Percentiles rank a stretch among this genome's conserved stretches.
Conservation (phyloP, 1,140 invertebrate genomes). For the Drosophila aff. region DNA sequence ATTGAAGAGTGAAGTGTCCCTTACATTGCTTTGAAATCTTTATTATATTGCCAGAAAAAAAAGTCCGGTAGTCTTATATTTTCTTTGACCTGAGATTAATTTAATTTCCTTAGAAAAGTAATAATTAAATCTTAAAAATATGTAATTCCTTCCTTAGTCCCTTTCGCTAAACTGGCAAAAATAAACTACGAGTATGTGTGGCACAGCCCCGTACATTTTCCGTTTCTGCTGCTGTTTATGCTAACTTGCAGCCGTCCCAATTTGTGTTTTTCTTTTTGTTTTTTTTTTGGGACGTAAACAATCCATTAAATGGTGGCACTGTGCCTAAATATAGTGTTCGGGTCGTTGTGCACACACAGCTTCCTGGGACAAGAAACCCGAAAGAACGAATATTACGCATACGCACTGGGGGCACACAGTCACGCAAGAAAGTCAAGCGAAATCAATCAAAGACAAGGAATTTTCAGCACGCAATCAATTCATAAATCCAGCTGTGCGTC, state of each 20-base stretch:
- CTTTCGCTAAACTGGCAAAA: background rate
- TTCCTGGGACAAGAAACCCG: conserved; percentile 27
- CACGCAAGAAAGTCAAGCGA: conserved; percentile 46
- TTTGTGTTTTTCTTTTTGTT: background rate
- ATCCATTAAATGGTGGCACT: conserved; percentile 56
- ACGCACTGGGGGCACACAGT: conserved; percentile 34
- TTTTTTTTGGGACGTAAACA: conserved; percentile 22
- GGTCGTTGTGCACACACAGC: conserved; percentile 33
- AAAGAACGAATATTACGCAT: conserved; percentile 45
- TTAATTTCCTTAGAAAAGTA: too few relatives aligned
- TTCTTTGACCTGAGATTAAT: too few relatives aligned
- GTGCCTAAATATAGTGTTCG: conserved; percentile 47
- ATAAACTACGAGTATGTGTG: background rate
- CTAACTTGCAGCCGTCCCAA: conserved; percentile 12
- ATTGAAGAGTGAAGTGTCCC: background rate
- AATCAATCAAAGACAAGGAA: conserved; percentile 74
- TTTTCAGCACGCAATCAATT: conserved; percentile 77
- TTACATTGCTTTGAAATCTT: too few relatives aligned
- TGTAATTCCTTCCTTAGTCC: background rate
- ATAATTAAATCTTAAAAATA: background rate
- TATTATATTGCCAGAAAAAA: too few relatives aligned
- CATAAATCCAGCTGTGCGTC: conserved; percentile 35
- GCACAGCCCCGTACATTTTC: background rate
- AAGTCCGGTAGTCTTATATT: too few relatives aligned
- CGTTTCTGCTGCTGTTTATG: conserved; percentile 1